These are phyloP conservation scores for Neria commutata DNA, from an alignment of 2,888 invertebrate genomes.

Conservation along the genomic window DNA sequence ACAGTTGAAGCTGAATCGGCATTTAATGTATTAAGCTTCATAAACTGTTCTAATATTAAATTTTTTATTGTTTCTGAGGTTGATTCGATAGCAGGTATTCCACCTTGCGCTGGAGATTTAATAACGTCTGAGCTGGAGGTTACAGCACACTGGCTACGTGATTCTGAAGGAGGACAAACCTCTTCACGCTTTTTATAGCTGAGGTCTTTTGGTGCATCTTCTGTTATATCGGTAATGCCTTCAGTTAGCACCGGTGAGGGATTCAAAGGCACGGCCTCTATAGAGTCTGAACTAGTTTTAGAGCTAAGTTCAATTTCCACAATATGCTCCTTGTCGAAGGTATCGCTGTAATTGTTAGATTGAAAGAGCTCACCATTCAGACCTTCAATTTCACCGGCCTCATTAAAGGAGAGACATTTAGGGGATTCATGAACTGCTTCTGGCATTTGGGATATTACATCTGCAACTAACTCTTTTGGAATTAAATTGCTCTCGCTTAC, in stretches of 20 bases:
- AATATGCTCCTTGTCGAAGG: constrained; percentile 47
- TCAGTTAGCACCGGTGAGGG: background rate
- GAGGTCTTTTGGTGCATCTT: constrained; percentile 68
- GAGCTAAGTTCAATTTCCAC: too few relatives aligned
- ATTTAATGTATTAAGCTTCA: constrained; percentile 45
- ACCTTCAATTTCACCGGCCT: constrained; percentile 60
- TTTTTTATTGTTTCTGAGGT: constrained; percentile 67
- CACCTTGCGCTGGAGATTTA: constrained; percentile 76
- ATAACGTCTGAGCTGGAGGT: constrained; percentile 75
- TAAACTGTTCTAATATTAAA: constrained; percentile 52
- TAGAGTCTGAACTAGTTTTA: too few relatives aligned
- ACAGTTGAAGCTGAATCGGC: constrained; percentile 35
- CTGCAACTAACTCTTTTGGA: constrained; percentile 59
- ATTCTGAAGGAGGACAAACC: constrained; percentile 50
- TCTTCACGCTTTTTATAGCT: constrained; percentile 66
- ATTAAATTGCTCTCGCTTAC: background rate
- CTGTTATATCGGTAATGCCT: constrained; percentile 36
- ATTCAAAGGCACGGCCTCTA: background rate
- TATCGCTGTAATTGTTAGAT: constrained; percentile 39
- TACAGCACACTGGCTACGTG: constrained; percentile 64
- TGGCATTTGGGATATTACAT: constrained; percentile 70
- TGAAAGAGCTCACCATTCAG: constrained; percentile 58
- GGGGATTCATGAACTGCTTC: constrained; percentile 65
- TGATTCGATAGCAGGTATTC: constrained; percentile 72
- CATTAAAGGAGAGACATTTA: constrained; percentile 60